Base-by-base conservation (phyloP, 2,113 vertebrate genomes). In the Progne subis region DNA sequence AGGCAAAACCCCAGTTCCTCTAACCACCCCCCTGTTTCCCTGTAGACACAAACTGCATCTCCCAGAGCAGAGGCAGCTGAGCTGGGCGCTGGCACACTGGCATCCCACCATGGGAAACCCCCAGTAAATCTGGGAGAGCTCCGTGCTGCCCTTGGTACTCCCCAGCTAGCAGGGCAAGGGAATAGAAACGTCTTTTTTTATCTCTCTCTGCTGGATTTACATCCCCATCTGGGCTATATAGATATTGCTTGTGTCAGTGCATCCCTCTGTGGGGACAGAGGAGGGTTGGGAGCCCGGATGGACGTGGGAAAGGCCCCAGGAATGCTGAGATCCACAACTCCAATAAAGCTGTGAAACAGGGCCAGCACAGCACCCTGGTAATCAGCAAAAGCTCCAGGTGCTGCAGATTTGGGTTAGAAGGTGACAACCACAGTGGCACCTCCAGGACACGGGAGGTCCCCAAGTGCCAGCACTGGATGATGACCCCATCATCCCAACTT, bases 261-360 rank as follows among this genome's bases (percentile, higher is more conserved):
- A 56, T 41, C 64, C 18, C 60, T 83, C 37, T 0, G 0, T 2
- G 5, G 64, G 64, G 32, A 67, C 14, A 59, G 23, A 37, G 88
- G 46, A 72, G 18, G 41, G 24, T 2, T 57, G 50, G 77, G 55
- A 83, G 55, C 23, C 15, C 0, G 0, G 39, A 10, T 24, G 68
- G 56, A 57, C 0, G 0, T 4, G 4, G 52, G 47, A 50, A 92
- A 92, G 26, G 9, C 13, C 44, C 61, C 57, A 44, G 70, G 32
- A 88, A 81, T 1, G 5, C n/a, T 0, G 4, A 92, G 41, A 3
- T 46, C 39, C 56, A 29, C 18, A 28, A 43, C 5, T 5, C 4
- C 71, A 72, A 34, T 1, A 5, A 10, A 21, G 6, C 32, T 57
- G 37, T 23, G 69, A 88, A 61, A 63, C 0, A 0, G 15, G n/a